Percentiles rank a stretch among this genome's conserved stretches.
Evolutionary conservation across 2,888 invertebrate genomes (phyloP).

Genomic region (Altica lythri): DNA sequence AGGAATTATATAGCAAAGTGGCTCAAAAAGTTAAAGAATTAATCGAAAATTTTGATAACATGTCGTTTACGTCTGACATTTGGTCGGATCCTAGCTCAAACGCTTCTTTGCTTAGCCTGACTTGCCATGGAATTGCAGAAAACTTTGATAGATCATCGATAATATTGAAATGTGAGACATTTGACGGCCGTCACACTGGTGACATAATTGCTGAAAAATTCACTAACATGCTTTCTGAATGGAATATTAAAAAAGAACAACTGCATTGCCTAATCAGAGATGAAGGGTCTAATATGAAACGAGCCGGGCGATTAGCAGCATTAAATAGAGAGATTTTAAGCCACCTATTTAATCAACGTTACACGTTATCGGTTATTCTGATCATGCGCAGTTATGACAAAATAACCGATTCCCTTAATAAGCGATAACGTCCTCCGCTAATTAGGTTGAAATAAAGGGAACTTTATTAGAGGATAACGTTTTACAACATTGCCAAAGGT

Average conservation of each 20-base stretch:
- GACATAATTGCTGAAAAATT: constrained; percentile 11
- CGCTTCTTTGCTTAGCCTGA: constrained; percentile 7
- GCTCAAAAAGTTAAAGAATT: constrained; percentile 5
- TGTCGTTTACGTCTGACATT: constrained; percentile 9
- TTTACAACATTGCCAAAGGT: no score
- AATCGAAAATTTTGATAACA: constrained; percentile 4
- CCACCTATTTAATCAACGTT: no score
- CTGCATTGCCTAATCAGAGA: constrained; percentile 5
- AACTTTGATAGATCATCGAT: constrained; percentile 3
- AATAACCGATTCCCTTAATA: no score
- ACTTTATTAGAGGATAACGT: no score
- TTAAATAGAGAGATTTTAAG: no score
- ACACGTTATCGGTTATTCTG: no score
- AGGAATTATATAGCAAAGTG: constrained; percentile 2
- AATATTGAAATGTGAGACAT: constrained; percentile 10
- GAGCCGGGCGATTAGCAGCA: constrained; percentile 1
- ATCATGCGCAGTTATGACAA: no score
- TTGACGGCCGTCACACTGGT: constrained; percentile 4
- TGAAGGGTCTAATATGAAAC: constrained; percentile 7
- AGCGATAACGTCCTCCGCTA: no score
- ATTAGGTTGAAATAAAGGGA: no score
- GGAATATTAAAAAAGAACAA: constrained; percentile 8
- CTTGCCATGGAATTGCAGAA: constrained; percentile 4
- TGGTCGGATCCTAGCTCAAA: constrained; percentile 13
- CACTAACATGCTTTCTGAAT: constrained; percentile 4